Percentiles rank a stretch among this genome's conserved stretches.
Conservation (phyloP, 1,140 invertebrate genomes). For the Macrotrachela quadricornifera region DNA sequence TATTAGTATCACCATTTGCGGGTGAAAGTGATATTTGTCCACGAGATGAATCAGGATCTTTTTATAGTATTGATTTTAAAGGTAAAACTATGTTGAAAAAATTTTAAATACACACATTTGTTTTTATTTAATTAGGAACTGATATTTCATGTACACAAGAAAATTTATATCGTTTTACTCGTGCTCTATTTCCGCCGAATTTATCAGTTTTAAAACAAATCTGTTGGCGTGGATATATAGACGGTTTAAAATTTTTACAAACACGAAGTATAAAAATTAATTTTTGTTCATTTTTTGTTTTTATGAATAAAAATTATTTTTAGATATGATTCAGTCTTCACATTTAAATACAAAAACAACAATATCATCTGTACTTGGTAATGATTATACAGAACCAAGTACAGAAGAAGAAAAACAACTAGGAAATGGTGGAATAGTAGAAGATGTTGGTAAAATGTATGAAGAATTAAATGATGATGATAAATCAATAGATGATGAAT, state of each 20-base stretch:
- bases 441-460: too few relatives aligned
- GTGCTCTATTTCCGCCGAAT: constrained; percentile 7
- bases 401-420: too few relatives aligned
- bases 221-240: constrained; percentile 5
- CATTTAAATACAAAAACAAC: too few relatives aligned
- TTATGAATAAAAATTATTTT: too few relatives aligned
- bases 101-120: too few relatives aligned
- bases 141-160: constrained; percentile 4
- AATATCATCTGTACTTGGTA: too few relatives aligned
- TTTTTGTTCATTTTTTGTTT: too few relatives aligned
- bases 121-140: not conserved
- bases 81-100: not conserved
- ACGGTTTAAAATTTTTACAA: constrained; percentile 6
- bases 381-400: too few relatives aligned
- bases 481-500: too few relatives aligned
- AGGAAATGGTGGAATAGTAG: too few relatives aligned
- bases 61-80: not conserved
- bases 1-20: constrained; percentile 88
- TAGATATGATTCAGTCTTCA: too few relatives aligned
- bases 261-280: not conserved
- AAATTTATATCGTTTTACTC: constrained; percentile 4
- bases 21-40: constrained; percentile 96
- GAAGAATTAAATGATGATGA: too few relatives aligned
- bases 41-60: constrained; percentile 11
- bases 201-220: constrained; percentile 3